phyloP scores from a whole-genome alignment of 2,888 invertebrate genomes.

The Conops quadrifasciatus region DNA sequence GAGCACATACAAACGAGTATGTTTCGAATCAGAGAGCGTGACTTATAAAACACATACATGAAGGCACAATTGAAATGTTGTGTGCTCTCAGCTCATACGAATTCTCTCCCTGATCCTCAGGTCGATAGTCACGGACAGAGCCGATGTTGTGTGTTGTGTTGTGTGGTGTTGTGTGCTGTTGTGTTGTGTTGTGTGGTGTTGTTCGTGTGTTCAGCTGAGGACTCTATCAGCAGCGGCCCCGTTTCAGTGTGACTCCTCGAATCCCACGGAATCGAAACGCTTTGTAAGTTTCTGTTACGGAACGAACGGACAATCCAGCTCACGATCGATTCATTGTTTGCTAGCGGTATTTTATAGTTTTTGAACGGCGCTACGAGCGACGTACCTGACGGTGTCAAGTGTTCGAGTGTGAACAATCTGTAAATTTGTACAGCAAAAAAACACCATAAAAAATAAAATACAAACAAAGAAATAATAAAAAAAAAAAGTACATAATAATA shows the following conservation, averaged over 20 bases:
- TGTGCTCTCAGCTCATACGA: too few relatives aligned
- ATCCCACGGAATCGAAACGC: slow-evolving; percentile 62
- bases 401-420: too few relatives aligned
- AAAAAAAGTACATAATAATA: too few relatives aligned
- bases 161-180: background rate
- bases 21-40: too few relatives aligned
- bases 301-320: background rate
- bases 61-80: too few relatives aligned
- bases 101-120: background rate
- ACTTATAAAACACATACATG: background rate
- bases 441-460: too few relatives aligned
- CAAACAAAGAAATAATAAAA: too few relatives aligned
- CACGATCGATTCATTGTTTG: slow-evolving; percentile 2
- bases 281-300: slow-evolving; percentile 39
- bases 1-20: too few relatives aligned
- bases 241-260: slow-evolving; percentile 62
- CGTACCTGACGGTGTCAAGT: too few relatives aligned
- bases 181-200: slow-evolving; percentile 3
- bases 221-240: slow-evolving; percentile 52
- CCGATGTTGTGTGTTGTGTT: too few relatives aligned
- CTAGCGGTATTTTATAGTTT: slow-evolving; percentile 1
- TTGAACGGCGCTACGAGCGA: background rate
- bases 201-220: slow-evolving; percentile 52
- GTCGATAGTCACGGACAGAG: background rate
- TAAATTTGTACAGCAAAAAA: too few relatives aligned